Conservation (phyloP, 2,888 invertebrate genomes). For the Eristalinus aeneus region DNA sequence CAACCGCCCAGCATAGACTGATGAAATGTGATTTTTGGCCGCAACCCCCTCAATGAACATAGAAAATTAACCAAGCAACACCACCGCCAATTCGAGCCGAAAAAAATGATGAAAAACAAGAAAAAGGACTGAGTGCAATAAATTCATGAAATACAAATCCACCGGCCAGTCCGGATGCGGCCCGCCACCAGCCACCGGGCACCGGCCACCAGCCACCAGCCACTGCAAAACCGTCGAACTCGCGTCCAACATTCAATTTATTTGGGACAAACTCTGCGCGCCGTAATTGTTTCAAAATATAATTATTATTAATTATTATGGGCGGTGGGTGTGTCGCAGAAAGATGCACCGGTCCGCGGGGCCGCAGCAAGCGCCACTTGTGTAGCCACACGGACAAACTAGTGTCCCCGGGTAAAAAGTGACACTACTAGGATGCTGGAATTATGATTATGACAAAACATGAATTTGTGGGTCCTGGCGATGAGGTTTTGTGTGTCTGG, state of each 20-base stretch:
- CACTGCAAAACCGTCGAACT: conserved; percentile 42
- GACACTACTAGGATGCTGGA: conserved; percentile 71
- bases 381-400: conserved; percentile 1
- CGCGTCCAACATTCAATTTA: conserved; percentile 69
- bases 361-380: neutral
- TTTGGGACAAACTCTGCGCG: conserved; percentile 66
- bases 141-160: conserved; percentile 62
- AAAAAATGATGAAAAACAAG: conserved; percentile 9
- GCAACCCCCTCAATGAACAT: conserved; percentile 32
- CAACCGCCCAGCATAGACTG: neutral
- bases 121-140: conserved; percentile 27
- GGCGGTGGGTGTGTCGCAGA: conserved; percentile 58
- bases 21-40: conserved; percentile 58
- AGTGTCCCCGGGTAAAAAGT: conserved; percentile 34
- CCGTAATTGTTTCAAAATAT: conserved; percentile 71
- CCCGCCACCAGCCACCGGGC: conserved; percentile 22
- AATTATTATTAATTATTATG: conserved; percentile 70
- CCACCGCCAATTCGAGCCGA: conserved; percentile 54
- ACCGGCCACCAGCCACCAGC: conserved; percentile 25
- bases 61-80: conserved; percentile 67
- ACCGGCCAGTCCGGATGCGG: conserved; percentile 45
- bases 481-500: conserved; percentile 71
- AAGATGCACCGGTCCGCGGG: neutral
- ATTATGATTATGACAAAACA: conserved; percentile 76
- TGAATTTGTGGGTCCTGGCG: conserved; percentile 73